Conservation (phyloP, 2,888 invertebrate genomes). For the Aphidoletes aphidimyza region DNA sequence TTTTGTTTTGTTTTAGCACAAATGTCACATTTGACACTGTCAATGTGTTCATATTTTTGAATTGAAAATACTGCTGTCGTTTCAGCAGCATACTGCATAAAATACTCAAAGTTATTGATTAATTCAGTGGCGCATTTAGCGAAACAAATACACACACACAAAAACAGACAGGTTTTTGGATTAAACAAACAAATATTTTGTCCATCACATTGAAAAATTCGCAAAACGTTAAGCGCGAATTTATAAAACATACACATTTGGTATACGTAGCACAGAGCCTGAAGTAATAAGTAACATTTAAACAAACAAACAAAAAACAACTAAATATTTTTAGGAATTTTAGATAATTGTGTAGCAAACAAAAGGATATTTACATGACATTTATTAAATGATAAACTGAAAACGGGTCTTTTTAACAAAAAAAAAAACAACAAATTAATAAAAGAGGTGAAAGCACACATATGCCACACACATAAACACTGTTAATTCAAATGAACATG, state of each 20-base stretch:
- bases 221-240: conserved; percentile 6
- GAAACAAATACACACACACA: too few species aligned
- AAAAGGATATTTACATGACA: conserved; percentile 18
- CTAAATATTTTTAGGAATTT: conserved; percentile 16
- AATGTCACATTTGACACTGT: too few species aligned
- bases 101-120: too few species aligned
- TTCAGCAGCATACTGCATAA: too few species aligned
- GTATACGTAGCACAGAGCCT: conserved; percentile 26
- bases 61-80: too few species aligned
- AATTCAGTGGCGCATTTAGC: too few species aligned
- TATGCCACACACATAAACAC: too few species aligned
- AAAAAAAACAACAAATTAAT: background rate
- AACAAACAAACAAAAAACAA: background rate
- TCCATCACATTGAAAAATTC: background rate
- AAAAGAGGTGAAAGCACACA: background rate
- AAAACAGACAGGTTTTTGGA: background rate
- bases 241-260: background rate
- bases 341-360: background rate
- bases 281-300: too few species aligned
- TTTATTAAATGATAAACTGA: background rate
- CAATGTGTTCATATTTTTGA: too few species aligned
- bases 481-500: too few species aligned
- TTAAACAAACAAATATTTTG: too few species aligned
- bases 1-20: too few species aligned
- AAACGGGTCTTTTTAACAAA: background rate